phyloP scores from a whole-genome alignment of 1,140 invertebrate genomes.

The Apis laboriosa region DNA sequence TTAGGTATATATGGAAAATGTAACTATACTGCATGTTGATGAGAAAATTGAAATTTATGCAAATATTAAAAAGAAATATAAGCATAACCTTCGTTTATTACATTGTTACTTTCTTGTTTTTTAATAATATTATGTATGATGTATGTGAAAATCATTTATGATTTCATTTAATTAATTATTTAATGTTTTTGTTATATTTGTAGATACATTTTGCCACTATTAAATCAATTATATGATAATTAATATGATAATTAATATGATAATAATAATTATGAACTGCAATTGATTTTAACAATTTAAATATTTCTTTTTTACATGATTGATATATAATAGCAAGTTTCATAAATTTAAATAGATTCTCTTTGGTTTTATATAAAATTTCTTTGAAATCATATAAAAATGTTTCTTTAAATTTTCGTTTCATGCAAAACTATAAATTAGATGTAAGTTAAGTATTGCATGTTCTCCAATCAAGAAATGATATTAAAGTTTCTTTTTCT shows the following conservation, averaged over 20 bases:
- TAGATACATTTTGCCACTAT: too few species aligned
- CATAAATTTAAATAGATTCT: neutral
- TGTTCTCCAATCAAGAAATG: neutral
- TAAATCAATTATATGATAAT: too few species aligned
- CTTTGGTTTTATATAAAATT: neutral
- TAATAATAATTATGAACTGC: too few species aligned
- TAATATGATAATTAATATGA: too few species aligned
- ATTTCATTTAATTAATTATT: too few species aligned
- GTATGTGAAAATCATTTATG: too few species aligned
- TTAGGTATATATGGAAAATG: constrained; percentile 30
- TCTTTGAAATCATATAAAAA: neutral
- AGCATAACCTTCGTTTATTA: constrained; percentile 14
- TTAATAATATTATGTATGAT: too few species aligned
- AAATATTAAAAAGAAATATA: neutral
- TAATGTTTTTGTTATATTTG: too few species aligned
- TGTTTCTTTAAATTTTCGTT: neutral
- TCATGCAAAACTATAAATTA: neutral
- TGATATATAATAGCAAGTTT: too few species aligned
- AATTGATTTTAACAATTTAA: neutral
- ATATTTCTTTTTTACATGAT: too few species aligned
- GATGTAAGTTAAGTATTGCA: neutral
- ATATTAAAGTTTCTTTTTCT: neutral
- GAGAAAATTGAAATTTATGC: constrained; percentile 38
- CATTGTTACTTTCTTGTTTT: neutral
- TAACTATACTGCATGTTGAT: constrained; percentile 18